Evolutionary conservation across 2,888 invertebrate genomes (phyloP).

Genomic region (Pelosia muscerda): DNA sequence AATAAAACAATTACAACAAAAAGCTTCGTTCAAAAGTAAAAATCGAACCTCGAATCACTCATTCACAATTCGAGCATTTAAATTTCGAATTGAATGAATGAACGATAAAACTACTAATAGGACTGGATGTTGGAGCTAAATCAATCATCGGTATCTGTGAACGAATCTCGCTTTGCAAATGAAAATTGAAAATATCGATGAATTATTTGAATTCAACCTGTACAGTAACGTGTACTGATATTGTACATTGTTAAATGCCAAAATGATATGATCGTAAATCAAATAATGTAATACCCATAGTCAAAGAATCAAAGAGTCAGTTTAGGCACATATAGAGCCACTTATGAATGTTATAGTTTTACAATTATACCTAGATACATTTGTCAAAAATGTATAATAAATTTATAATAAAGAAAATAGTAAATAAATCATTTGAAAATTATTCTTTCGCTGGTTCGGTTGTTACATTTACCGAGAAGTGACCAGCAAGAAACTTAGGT

Average conservation of each 20-base stretch:
- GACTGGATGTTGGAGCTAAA: conserved; percentile 45
- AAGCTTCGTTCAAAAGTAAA: background rate
- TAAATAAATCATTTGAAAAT: too few relatives aligned
- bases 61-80: conserved; percentile 7
- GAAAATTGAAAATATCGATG: conserved; percentile 45
- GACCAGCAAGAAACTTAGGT: too few relatives aligned
- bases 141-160: conserved; percentile 55
- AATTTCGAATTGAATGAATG: conserved; percentile 48
- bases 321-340: too few relatives aligned
- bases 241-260: conserved; percentile 16
- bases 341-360: too few relatives aligned
- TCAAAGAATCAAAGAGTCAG: background rate
- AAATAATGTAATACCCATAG: background rate
- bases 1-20: too few relatives aligned
- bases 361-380: too few relatives aligned
- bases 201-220: conserved; percentile 30
- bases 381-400: too few relatives aligned
- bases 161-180: conserved; percentile 45
- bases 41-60: background rate
- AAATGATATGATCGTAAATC: background rate
- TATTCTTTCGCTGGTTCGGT: too few relatives aligned
- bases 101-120: conserved; percentile 53
- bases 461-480: too few relatives aligned
- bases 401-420: too few relatives aligned
- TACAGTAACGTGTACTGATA: conserved; percentile 21